A percentile compares a stretch with the other conserved stretches of the same genome.
Conservation (phyloP, 2,888 invertebrate species). For the Trissoscelio sp. region DNA sequence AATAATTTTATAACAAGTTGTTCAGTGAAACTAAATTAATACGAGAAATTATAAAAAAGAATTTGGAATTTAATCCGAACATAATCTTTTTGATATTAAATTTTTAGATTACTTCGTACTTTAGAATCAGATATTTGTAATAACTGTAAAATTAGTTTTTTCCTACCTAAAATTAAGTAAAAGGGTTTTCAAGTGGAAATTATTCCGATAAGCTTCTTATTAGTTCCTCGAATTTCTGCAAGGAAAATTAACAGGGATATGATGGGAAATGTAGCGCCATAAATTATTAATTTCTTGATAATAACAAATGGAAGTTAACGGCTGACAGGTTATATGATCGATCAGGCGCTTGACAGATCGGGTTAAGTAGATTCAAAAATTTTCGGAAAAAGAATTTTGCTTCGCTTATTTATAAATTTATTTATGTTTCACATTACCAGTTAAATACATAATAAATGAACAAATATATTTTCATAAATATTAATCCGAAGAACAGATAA, state of each 20-base stretch:
- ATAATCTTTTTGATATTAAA: too few relatives aligned
- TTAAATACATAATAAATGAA: too few relatives aligned
- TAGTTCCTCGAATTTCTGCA: slow-evolving; percentile 1
- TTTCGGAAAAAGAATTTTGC: not conserved
- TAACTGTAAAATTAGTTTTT: not conserved
- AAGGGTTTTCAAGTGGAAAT: not conserved
- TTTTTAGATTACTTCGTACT: too few relatives aligned
- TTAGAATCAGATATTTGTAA: not conserved
- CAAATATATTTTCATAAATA: too few relatives aligned
- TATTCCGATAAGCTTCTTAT: slow-evolving; percentile 23
- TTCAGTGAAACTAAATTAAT: too few relatives aligned
- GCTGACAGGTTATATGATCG: slow-evolving; percentile 8
- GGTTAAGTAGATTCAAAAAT: slow-evolving; percentile 6
- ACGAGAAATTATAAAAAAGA: too few relatives aligned
- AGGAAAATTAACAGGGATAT: slow-evolving; percentile 16
- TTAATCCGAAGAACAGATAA: not conserved
- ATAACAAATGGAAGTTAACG: slow-evolving; percentile 33
- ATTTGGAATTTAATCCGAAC: too few relatives aligned
- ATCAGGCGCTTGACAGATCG: slow-evolving; percentile 20
- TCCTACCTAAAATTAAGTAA: not conserved
- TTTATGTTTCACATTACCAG: not conserved
- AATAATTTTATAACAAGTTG: too few relatives aligned
- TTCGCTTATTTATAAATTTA: not conserved
- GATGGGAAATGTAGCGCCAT: slow-evolving; percentile 24
- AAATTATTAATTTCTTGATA: slow-evolving; percentile 31